Base-by-base conservation (phyloP, 2,888 invertebrate species). In the Netelia inedita region DNA sequence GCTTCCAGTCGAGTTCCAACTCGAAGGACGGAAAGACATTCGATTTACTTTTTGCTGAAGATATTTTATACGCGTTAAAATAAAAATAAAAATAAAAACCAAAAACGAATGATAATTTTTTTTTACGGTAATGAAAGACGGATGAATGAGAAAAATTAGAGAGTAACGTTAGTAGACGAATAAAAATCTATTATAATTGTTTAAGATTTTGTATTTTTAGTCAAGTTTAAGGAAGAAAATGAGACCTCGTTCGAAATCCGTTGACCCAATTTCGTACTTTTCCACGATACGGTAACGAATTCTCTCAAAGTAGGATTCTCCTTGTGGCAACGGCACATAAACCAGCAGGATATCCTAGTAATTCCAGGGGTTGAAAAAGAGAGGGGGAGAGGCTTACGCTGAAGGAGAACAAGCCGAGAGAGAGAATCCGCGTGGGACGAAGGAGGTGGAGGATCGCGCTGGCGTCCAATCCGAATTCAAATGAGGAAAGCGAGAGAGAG, bases 381-480 rank as follows among this genome's bases (percentile, higher is more conserved):
- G 21, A 21, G n/a, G 55, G 16, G 28, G 1, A 23, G 3, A 50
- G 69, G 43, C 46, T 79, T 28, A 55, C 28, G 1, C 61, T 43
- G 21, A 28, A 74, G 63, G 59, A 59, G 79, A 61, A 82, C 35
- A 50, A 71, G 73, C 63, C 28, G 43, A 73, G 78, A 50, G 28
- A 55, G 50, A 55, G 41, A 63, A 61, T 28, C 19, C 9, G 46
- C 23, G 21, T 57, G 55, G 10, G 46, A 14, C 11, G 16, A 23
- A 57, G 41, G 43, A 43, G 19, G 66, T 23, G 16, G 23, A 66
- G 55, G 50, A 74, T 65, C 66, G 65, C 66, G 57, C 55, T 68
- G 71, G 69, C 79, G 87, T 87, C 83, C 87, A 90, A 91, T 91
- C 89, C 75, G 85, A 89, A 91, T 91, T 91, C 88, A 91, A 91